Evolutionary conservation across 2,797 vertebrate species (phyloP).

Genomic region (Periophthalmus magnuspinnatus): DNA sequence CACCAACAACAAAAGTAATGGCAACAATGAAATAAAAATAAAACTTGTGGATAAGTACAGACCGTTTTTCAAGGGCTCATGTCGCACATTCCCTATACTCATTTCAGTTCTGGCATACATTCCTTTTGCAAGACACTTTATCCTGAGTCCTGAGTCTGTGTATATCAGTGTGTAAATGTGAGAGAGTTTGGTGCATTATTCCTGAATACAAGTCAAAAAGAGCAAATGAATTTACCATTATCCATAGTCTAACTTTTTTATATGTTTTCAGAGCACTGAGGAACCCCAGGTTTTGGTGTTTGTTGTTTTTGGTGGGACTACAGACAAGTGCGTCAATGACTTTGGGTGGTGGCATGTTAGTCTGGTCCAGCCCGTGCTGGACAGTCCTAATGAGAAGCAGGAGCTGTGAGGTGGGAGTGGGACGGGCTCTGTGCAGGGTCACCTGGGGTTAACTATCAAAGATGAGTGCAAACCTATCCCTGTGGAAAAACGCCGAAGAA

Average conservation of each 20-base stretch:
- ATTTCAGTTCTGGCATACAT: not conserved
- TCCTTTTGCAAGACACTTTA: not conserved
- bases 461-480: conserved; percentile 84
- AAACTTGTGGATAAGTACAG: not conserved
- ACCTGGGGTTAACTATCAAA: conserved; percentile 82
- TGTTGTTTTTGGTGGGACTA: conserved; percentile 21
- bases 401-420: conserved; percentile 73
- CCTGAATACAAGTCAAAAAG: not conserved
- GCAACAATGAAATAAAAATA: not conserved
- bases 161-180: no score
- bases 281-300: conserved; percentile 9
- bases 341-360: conserved; percentile 56
- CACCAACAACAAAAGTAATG: not conserved
- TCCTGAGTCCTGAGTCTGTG: not conserved
- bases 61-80: not conserved
- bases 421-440: conserved; percentile 73
- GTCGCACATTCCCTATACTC: not conserved
- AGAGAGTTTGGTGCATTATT: not conserved
- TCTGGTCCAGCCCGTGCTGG: conserved; percentile 50
- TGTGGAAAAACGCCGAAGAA: conserved; percentile 79
- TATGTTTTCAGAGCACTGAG: not conserved
- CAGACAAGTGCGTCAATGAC: conserved; percentile 34
- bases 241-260: not conserved
- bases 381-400: conserved; percentile 83
- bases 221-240: no score